A percentile compares a stretch with the other conserved stretches of the same genome.
phyloP scores from a whole-genome alignment of 2,888 invertebrate genomes.

The Xanthorhoe designata region DNA sequence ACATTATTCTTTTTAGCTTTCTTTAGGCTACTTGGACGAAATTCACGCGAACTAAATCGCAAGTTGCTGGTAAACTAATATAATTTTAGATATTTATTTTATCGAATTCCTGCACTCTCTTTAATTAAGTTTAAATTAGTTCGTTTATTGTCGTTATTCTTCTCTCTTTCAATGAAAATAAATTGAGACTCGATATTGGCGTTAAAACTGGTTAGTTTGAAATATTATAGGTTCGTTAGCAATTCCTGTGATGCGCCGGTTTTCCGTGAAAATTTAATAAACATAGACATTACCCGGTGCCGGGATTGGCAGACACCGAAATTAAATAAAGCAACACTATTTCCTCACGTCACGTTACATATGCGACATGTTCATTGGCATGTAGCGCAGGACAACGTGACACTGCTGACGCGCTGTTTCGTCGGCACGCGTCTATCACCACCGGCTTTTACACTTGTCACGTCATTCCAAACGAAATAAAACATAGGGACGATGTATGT shows the following conservation, averaged over 20 bases:
- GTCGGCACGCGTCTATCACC: slow-evolving; percentile 24
- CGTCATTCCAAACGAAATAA: neutral
- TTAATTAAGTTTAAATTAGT: neutral
- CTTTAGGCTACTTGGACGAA: too few species aligned
- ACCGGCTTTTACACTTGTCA: slow-evolving; percentile 21
- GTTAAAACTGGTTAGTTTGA: slow-evolving; percentile 2
- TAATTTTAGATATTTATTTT: neutral
- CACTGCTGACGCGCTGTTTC: slow-evolving; percentile 39
- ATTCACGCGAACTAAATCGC: too few species aligned
- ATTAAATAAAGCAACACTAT: slow-evolving; percentile 78
- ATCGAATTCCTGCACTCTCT: neutral
- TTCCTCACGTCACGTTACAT: slow-evolving; percentile 70
- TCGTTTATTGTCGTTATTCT: neutral
- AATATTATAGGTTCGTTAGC: slow-evolving; percentile 10
- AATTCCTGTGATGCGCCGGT: slow-evolving; percentile 3
- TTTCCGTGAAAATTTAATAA: slow-evolving; percentile 34
- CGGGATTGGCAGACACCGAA: slow-evolving; percentile 53
- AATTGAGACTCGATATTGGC: neutral
- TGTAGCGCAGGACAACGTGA: slow-evolving; percentile 45
- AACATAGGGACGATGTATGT: neutral
- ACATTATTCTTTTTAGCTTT: too few species aligned
- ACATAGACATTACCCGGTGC: slow-evolving; percentile 45
- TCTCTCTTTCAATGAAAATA: neutral
- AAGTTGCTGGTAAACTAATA: neutral
- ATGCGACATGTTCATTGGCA: slow-evolving; percentile 69